phyloP scores from a whole-genome alignment of 2,113 vertebrate species.

The Catharus bicknelli region DNA sequence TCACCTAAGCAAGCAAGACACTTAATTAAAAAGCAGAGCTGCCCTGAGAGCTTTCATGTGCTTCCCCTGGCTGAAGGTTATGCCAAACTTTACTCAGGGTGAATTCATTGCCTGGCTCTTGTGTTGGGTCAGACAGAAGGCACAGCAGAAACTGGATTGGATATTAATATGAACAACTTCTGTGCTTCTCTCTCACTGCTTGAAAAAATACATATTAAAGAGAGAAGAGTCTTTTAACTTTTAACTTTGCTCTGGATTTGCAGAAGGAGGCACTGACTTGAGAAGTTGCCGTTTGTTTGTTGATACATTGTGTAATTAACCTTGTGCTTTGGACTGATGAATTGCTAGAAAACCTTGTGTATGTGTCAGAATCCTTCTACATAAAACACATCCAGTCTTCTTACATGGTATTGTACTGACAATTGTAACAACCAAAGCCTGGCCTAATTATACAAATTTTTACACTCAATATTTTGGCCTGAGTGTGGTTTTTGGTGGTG shows the following conservation, averaged over 20 bases:
- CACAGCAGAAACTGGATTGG: accelerated
- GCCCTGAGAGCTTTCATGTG: neutral
- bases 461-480: neutral
- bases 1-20: neutral
- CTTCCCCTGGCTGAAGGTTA: neutral
- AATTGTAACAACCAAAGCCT: neutral
- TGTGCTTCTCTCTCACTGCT: neutral
- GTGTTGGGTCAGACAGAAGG: neutral
- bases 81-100: accelerated
- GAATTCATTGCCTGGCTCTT: neutral
- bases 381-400: neutral
- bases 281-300: neutral
- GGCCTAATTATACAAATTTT: neutral
- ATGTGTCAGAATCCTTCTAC: neutral
- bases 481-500: neutral
- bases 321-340: neutral
- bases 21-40: neutral
- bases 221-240: neutral
- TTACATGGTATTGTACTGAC: neutral
- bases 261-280: neutral
- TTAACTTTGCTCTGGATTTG: neutral
- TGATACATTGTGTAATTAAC: neutral
- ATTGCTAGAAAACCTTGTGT: neutral
- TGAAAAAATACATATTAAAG: neutral
- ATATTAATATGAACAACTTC: neutral